These are phyloP conservation scores for Oryzias javanicus DNA, from an alignment of 2,113 vertebrate genomes.

Conservation along the genomic window DNA sequence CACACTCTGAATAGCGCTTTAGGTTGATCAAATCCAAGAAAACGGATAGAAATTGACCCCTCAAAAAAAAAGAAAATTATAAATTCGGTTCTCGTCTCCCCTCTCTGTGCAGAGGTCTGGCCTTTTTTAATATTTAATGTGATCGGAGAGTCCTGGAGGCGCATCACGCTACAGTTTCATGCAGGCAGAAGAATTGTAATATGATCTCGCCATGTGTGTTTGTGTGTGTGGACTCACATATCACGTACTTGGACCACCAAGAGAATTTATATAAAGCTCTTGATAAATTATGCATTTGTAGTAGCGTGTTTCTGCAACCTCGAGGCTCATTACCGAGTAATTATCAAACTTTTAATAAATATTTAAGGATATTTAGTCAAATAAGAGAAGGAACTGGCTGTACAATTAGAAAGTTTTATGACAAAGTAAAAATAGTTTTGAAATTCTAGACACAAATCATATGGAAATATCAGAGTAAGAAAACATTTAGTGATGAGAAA, in stretches of 20 bases:
- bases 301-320: too few relatives aligned
- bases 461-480: neutral
- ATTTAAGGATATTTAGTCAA: too few relatives aligned
- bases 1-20: neutral
- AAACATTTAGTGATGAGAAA: neutral
- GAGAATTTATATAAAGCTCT: slow-evolving; percentile 18
- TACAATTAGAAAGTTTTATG: too few relatives aligned
- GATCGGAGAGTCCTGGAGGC: slow-evolving; percentile 11
- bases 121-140: slow-evolving; percentile 21
- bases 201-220: neutral
- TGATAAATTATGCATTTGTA: slow-evolving; percentile 43
- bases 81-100: neutral
- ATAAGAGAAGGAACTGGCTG: too few relatives aligned
- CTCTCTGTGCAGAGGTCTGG: neutral
- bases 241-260: slow-evolving; percentile 21
- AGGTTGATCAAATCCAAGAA: too few relatives aligned
- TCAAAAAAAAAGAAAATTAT: neutral
- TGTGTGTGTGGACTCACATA: slow-evolving; percentile 7
- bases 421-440: too few relatives aligned
- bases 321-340: too few relatives aligned
- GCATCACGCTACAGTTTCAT: slow-evolving; percentile 1
- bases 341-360: too few relatives aligned
- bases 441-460: too few relatives aligned
- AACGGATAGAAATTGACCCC: neutral
- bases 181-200: slow-evolving; percentile 22